Base-by-base conservation (phyloP, 2,797 vertebrate species). In the Craterocephalus amniculus region DNA sequence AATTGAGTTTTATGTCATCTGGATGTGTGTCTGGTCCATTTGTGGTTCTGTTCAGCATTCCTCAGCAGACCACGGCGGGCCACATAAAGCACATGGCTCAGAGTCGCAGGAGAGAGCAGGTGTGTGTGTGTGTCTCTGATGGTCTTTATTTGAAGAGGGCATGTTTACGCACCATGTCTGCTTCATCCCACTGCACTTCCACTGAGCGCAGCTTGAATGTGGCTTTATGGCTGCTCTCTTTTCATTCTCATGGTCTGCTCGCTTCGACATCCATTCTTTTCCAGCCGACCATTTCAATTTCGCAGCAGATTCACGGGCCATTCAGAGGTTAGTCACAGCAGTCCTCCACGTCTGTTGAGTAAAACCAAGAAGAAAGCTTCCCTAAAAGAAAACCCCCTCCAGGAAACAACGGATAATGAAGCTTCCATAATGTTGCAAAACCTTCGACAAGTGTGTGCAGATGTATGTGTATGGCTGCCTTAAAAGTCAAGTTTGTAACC, bases 1-100 rank as follows among this genome's bases (percentile, higher is more conserved):
- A 78, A 83, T 85, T 87, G 86, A 90, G 70, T 91, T 92, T 91
- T 84, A 92, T 90, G 89, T 91, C 70, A 35, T 85, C 87, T 91
- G 88, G 89, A 88, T 78, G 83, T 67, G 79, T 64, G 81, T 90
- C 86, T 84, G 85, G 78, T 90, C 90, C 87, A 89, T 89, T 90
- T 91, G 91, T 84, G 90, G 91, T 90, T 86, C 76, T 85, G 82
- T 76, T 87, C 77, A 55, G 67, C 83, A 90, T 90, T 92, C 89
- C 83, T 89, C 67, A 34, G 5, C 86, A 63, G 87, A 90, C 91
- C 90, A 80, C 89, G 57, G 56, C 75, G 74, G 80, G 76, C 91
- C 90, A 87, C 90, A 91, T 77, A 58, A 86, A 89, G 78, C 78
- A 49, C 74, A 34, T 34, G 52, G 72, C 72, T 76, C 70, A 31